phyloP scores from a whole-genome alignment of 1,140 invertebrate genomes.

The Heliconius himera region DNA sequence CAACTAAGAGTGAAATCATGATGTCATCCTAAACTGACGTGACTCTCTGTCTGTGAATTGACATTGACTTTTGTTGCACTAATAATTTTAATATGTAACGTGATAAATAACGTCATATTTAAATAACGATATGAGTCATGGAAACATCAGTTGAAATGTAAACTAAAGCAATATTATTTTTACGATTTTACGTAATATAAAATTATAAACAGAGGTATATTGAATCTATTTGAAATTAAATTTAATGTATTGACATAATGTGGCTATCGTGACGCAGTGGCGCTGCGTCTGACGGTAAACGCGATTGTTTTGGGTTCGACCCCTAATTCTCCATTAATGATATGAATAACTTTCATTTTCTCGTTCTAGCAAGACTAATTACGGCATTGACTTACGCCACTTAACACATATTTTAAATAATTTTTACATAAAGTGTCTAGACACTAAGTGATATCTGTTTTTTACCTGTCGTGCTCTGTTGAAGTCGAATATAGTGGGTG shows the following conservation, averaged over 20 bases:
- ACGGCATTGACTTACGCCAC: neutral
- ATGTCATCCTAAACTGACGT: too few species aligned
- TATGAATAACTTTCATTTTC: neutral
- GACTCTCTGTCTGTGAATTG: too few species aligned
- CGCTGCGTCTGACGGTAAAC: neutral
- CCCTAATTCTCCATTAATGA: neutral
- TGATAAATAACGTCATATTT: neutral
- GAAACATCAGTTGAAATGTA: neutral
- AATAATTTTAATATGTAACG: too few species aligned
- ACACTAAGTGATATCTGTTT: too few species aligned
- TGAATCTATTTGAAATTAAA: too few species aligned
- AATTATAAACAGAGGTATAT: neutral
- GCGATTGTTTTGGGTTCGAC: neutral
- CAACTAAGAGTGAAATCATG: too few species aligned
- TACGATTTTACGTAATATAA: neutral
- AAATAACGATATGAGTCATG: neutral
- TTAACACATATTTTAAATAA: neutral
- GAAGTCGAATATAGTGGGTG: too few species aligned
- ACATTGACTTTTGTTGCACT: too few species aligned
- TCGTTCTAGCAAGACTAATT: neutral
- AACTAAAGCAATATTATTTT: neutral
- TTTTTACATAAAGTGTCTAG: neutral
- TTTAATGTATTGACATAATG: too few species aligned
- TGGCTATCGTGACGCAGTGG: too few species aligned
- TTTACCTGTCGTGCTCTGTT: too few species aligned